Conservation (phyloP, 1,140 invertebrate genomes). For the Meloidogyne hapla region DNA sequence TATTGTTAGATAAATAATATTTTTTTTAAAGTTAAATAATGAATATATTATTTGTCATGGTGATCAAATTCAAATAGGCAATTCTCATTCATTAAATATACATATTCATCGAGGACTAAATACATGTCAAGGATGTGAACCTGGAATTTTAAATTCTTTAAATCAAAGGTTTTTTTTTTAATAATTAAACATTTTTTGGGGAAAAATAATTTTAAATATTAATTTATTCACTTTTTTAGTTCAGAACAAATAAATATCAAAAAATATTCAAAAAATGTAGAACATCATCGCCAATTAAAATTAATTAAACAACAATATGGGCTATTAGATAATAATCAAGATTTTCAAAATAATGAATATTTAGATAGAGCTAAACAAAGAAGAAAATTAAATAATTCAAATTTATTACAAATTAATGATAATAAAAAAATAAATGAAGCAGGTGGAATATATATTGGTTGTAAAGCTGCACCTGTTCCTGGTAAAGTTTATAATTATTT, state of each 20-base stretch:
- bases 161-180: not conserved
- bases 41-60: constrained; percentile 3
- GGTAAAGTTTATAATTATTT: constrained; percentile 21
- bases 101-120: constrained; percentile 29
- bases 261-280: not conserved
- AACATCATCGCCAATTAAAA: constrained; percentile 9
- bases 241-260: not conserved
- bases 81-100: not conserved
- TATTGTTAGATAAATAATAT: not conserved
- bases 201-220: no score
- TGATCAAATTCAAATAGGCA: not conserved
- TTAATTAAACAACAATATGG: constrained; percentile 25
- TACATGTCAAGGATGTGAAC: constrained; percentile 27
- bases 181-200: no score
- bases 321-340: constrained; percentile 8
- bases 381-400: not conserved
- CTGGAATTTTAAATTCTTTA: constrained; percentile 17
- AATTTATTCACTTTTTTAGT: constrained; percentile 1
- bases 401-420: not conserved
- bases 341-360: constrained; percentile 22
- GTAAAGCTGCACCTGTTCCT: constrained; percentile 40
- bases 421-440: constrained; percentile 22
- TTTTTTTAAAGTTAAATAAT: constrained; percentile 1
- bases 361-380: constrained; percentile 24
- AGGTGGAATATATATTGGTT: constrained; percentile 52